Evolutionary conservation across 2,113 vertebrate genomes (phyloP), one percentile per base, ranked within the genome.

Genomic region (Grammomys surdaster): DNA sequence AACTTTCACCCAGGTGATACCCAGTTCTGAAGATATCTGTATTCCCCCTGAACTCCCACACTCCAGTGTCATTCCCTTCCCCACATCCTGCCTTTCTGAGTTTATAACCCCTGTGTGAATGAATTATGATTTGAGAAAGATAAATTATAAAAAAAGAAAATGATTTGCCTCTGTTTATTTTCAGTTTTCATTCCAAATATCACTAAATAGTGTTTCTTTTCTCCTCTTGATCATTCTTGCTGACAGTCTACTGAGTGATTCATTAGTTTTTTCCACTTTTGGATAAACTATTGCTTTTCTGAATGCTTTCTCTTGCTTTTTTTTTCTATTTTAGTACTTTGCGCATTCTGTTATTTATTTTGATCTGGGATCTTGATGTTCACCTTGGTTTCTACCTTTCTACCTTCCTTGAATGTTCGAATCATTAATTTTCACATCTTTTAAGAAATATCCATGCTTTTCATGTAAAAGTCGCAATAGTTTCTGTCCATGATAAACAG

Each of bases 361-460:
- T 36, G 13, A 80, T 40, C 22, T 60, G 60, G 78, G 46, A 78
- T 90, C 31, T 90, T 72, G 86, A 40, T 81, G 46, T 87, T 88
- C 54, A 88, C n/a, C 46, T 22, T 88, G 46, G 26, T 92, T 92
- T 73, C 33, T 72, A 82, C 88, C 31, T 91, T 91, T 63, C 51
- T 51, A 43, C 19, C 7, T 22, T 72, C 73, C 28, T 94, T 80
- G 24, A 54, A 2, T 43, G 36, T 58, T 58, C 26, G 28, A 2
- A 4, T 73, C 40, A 94, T 75, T 80, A 51, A 76, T 94, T 89
- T 90, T 78, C 31, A 89, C 19, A 63, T 81, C 28, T 94, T 93
- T 72, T 1, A 70, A 54, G 93, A 78, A 91, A 48, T 85, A 48
- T 1, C 91, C 14, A 56, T 17, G 81, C 48, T 94, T 94, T 92